These are phyloP conservation scores for Donacobius atricapilla DNA, from an alignment of 2,113 vertebrate species.

Conservation along the genomic window DNA sequence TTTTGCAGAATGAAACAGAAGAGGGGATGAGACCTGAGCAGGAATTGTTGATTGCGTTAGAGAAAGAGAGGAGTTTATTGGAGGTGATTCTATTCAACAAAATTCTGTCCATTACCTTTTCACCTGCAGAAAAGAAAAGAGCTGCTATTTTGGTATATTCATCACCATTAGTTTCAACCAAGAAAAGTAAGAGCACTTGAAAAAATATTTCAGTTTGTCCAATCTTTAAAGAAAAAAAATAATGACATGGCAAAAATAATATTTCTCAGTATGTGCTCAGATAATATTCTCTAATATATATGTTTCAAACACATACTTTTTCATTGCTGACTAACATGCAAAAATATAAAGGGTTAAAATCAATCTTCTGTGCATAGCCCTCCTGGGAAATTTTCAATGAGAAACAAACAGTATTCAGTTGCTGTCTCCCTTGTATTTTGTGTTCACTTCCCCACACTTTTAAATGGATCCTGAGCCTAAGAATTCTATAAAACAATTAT, in stretches of 20 bases:
- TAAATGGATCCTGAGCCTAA: not conserved
- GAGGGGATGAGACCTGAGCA: not conserved
- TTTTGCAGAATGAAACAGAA: not conserved
- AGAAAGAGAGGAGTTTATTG: not conserved
- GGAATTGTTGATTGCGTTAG: not conserved
- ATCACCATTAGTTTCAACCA: not conserved
- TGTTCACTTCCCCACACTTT: not conserved
- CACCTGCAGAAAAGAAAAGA: fast-evolving
- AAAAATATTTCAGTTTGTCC: not conserved
- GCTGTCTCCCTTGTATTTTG: not conserved
- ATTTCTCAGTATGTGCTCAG: not conserved
- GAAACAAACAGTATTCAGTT: not conserved
- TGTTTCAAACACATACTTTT: not conserved
- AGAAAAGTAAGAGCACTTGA: not conserved
- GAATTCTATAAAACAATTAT: not conserved
- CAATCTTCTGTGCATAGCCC: not conserved
- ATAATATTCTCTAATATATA: not conserved
- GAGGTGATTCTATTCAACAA: not conserved
- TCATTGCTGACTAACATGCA: not conserved
- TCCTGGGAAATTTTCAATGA: not conserved
- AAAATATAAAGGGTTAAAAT: not conserved
- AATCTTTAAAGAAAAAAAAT: not conserved
- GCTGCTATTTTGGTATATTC: not conserved
- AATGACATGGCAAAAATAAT: not conserved
- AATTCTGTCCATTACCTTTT: not conserved